phyloP scores from a whole-genome alignment of 2,888 invertebrate species.

The Xestia ashworthii region DNA sequence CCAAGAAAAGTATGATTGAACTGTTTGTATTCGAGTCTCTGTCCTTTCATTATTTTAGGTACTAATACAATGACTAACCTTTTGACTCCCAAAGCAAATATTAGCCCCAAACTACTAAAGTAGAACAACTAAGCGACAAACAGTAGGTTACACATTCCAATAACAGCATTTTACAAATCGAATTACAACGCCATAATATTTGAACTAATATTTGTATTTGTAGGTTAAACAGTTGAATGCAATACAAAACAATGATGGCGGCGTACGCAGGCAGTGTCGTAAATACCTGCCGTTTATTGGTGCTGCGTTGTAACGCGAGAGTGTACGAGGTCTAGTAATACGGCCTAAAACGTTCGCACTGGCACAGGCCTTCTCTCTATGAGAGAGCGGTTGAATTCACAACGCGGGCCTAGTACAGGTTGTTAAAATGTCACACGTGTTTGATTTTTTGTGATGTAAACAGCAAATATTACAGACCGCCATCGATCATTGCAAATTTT shows the following conservation, averaged over 20 bases:
- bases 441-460: background rate
- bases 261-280: slow-evolving; percentile 72
- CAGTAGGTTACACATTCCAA: slow-evolving; percentile 37
- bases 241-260: slow-evolving; percentile 75
- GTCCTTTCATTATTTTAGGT: background rate
- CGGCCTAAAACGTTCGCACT: background rate
- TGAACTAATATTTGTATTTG: slow-evolving; percentile 66
- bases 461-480: background rate
- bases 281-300: slow-evolving; percentile 81
- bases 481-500: background rate
- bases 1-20: background rate
- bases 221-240: slow-evolving; percentile 73
- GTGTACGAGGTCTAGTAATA: slow-evolving; percentile 44
- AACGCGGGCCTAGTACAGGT: background rate
- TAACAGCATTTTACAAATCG: slow-evolving; percentile 56
- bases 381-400: background rate
- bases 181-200: slow-evolving; percentile 60
- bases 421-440: background rate
- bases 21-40: background rate
- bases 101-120: slow-evolving; percentile 4
- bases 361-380: background rate
- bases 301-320: slow-evolving; percentile 59
- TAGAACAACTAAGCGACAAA: slow-evolving; percentile 34
- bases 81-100: background rate
- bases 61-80: background rate